A percentile compares a stretch with the other conserved stretches of the same genome.
Conservation (phyloP, 2,113 vertebrate genomes). For the Plecotus auritus region DNA sequence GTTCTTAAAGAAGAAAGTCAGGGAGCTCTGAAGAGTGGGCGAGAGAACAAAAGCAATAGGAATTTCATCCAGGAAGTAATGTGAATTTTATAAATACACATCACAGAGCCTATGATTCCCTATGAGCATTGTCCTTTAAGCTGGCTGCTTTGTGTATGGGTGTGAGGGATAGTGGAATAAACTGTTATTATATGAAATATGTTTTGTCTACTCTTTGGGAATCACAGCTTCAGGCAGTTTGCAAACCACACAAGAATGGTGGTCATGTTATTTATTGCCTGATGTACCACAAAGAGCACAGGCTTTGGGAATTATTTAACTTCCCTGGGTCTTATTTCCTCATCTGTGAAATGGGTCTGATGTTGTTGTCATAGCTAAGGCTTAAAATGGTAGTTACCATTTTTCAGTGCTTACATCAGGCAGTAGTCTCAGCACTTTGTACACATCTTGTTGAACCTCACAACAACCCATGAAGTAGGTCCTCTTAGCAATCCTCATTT, state of each 20-base stretch:
- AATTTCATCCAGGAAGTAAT: background rate
- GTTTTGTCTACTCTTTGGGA: background rate
- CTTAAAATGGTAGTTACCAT: background rate
- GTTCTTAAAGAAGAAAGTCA: slow-evolving; percentile 37
- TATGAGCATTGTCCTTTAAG: background rate
- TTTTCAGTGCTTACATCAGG: background rate
- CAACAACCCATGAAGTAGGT: background rate
- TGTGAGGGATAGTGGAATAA: background rate
- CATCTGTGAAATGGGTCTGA: background rate
- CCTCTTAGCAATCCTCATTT: background rate
- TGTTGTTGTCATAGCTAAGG: background rate
- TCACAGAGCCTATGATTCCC: background rate
- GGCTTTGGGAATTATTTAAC: background rate
- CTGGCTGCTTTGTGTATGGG: background rate
- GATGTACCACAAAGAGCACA: background rate
- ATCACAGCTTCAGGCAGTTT: background rate
- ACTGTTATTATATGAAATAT: background rate
- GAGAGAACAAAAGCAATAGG: slow-evolving; percentile 26
- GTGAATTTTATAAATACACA: background rate
- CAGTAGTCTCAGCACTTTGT: background rate
- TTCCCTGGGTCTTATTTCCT: background rate
- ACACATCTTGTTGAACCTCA: background rate
- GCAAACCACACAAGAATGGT: background rate
- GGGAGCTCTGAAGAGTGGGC: background rate
- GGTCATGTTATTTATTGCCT: background rate